A percentile compares a stretch with the other conserved stretches of the same genome.
Conservation (phyloP, 2,113 vertebrate species). For the Entomyzon cyanotis region DNA sequence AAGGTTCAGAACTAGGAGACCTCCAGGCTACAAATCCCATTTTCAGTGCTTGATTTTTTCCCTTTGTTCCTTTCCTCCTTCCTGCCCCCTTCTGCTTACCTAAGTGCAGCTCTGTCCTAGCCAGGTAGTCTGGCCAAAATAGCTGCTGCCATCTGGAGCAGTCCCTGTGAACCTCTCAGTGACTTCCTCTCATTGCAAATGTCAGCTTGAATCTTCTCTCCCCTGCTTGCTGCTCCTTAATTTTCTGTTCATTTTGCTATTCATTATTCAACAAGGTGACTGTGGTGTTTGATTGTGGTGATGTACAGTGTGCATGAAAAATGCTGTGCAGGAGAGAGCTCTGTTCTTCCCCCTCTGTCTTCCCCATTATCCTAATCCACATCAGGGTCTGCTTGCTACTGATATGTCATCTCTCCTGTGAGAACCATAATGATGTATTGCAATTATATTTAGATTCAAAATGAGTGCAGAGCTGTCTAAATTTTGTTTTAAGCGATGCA, state of each 20-base stretch:
- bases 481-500: background rate
- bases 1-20: background rate
- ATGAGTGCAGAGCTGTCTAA: background rate
- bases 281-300: background rate
- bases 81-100: slow-evolving; percentile 2
- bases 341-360: background rate
- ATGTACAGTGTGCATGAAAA: background rate
- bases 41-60: background rate
- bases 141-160: slow-evolving; percentile 63
- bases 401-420: background rate
- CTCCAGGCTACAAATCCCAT: background rate
- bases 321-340: background rate
- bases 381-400: slow-evolving; percentile 3
- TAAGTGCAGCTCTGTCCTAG: background rate
- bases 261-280: slow-evolving; percentile 59
- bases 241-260: background rate
- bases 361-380: background rate
- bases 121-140: slow-evolving; percentile 62
- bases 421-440: background rate
- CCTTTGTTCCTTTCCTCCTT: slow-evolving; percentile 3
- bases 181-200: slow-evolving; percentile 42
- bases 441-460: background rate
- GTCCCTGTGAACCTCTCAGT: background rate
- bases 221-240: slow-evolving; percentile 14
- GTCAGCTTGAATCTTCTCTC: slow-evolving; percentile 46